Base-by-base conservation (phyloP, 1,140 invertebrate genomes). In the Meloidogyne chitwoodi region DNA sequence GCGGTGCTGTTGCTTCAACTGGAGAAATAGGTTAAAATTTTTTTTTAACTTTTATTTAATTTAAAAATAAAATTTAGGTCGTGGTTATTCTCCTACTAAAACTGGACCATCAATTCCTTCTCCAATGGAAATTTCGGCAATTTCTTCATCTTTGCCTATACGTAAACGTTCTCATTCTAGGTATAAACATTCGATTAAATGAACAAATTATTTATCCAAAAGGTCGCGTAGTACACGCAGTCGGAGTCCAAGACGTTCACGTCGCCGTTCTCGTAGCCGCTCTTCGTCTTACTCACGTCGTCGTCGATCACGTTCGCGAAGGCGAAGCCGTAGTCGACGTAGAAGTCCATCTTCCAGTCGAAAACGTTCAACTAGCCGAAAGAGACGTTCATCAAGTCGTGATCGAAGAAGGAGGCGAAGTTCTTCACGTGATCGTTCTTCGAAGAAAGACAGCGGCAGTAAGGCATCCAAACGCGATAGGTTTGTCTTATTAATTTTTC, bases 281-380 rank as follows among this genome's bases (percentile, higher is more conserved):
- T 79, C 78, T 26, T 78, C 70, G 12, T 80, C 78, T 6, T 79
- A 77, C 1, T 68, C 70, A 3, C 56, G 48, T 41, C 75, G 82
- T 62, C 56, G 81, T n/a, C 75, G 80, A 62, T 80, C 80, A 3
- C 76, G 77, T 14, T 80, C 81, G 19, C 77, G 76, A 22, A 48
- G 64, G n/a, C 76, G 77, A 79, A 34, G 29, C 19, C 76, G 75
- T 63, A 68, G 74, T 24, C 16, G 27, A 19, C 67, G 67, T 24
- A 56, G 26, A 34, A 31, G 74, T 16, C 65, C 0, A 0, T 79
- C 77, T 16, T 27, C 12, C 3, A 44, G 61, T 68, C 76, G 76
- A 61, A 76, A 48, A 41, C 75, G 75, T 22, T 76, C 75, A 56
- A n/a, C 48, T 22, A 64, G 64, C 12, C 38, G 44, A 29, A 22